Conservation (phyloP, 1,140 invertebrate species). For the Drosophila parabipectinata region DNA sequence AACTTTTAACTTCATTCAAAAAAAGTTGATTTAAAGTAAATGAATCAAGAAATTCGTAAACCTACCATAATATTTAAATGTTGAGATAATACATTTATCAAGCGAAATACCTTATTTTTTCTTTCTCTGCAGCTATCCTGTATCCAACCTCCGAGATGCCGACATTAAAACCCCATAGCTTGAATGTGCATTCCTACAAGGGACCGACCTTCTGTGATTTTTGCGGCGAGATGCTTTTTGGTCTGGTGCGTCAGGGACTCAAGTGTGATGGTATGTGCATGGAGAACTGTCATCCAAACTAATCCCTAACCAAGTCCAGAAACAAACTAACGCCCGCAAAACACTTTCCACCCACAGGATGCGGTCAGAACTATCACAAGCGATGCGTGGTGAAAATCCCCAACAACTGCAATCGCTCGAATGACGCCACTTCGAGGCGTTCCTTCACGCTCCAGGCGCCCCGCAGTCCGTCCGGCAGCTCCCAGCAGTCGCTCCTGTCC, state of each 20-base stretch:
- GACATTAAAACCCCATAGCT: constrained; percentile 93
- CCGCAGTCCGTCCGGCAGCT: constrained; percentile 88
- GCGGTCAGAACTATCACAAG: constrained; percentile 99
- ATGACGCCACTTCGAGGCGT: constrained; percentile 79
- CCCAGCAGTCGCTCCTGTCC: constrained; percentile 82
- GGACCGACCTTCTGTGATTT: constrained; percentile 99
- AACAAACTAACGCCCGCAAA: constrained; percentile 1
- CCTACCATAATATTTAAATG: too few species aligned
- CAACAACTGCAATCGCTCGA: constrained; percentile 93
- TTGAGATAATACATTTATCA: too few species aligned
- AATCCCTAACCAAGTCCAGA: constrained; percentile 11
- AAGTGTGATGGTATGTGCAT: constrained; percentile 96
- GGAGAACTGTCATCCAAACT: neutral
- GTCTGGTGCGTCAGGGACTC: constrained; percentile 97
- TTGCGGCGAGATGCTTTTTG: constrained; percentile 99
- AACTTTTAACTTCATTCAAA: too few species aligned
- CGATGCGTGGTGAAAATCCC: constrained; percentile 99
- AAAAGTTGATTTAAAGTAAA: too few species aligned
- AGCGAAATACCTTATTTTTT: neutral
- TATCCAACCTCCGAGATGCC: constrained; percentile 87
- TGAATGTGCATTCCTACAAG: constrained; percentile 98
- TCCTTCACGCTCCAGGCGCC: constrained; percentile 87
- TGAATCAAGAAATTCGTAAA: too few species aligned
- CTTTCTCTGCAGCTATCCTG: constrained; percentile 85
- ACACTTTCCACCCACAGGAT: constrained; percentile 88